phyloP scores from a whole-genome alignment of 2,888 invertebrate species.

The Clivina fossor region DNA sequence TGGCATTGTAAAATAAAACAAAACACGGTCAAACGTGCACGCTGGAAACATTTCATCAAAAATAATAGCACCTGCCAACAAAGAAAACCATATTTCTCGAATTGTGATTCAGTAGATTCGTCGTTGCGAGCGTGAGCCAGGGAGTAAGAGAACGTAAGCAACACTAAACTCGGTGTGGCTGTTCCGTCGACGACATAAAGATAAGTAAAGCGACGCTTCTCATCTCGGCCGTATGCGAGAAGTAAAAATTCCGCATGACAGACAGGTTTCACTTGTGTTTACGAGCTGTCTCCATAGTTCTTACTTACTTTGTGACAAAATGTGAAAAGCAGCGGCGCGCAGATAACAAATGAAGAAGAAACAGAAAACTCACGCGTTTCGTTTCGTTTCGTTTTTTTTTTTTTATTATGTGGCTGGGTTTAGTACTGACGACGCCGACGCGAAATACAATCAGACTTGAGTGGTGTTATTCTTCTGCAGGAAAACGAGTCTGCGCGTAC shows the following conservation, averaged over 20 bases:
- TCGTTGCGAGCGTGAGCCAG: too few relatives aligned
- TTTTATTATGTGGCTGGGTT: background rate
- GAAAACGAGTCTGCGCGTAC: too few relatives aligned
- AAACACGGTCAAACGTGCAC: too few relatives aligned
- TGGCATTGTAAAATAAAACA: too few relatives aligned
- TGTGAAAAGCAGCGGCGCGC: slow-evolving; percentile 20
- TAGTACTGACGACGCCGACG: background rate
- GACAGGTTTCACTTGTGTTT: slow-evolving; percentile 22
- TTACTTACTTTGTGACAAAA: slow-evolving; percentile 31
- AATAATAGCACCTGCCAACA: too few relatives aligned
- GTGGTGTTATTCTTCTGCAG: too few relatives aligned
- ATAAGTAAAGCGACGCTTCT: slow-evolving; percentile 1
- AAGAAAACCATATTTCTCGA: slow-evolving; percentile 11
- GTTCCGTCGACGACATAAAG: slow-evolving; percentile 14
- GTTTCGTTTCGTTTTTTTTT: background rate
- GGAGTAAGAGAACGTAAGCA: slow-evolving; percentile 6
- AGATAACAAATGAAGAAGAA: slow-evolving; percentile 29
- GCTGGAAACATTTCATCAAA: too few relatives aligned
- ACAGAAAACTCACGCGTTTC: slow-evolving; percentile 12
- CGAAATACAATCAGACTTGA: slow-evolving; percentile 23
- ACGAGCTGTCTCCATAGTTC: slow-evolving; percentile 28
- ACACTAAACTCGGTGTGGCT: too few relatives aligned
- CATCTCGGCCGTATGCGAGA: background rate
- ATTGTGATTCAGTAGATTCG: too few relatives aligned
- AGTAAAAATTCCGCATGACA: slow-evolving; percentile 18